Percentiles rank a stretch among this genome's conserved stretches.
These are phyloP conservation scores for Drosophila dunni DNA, from an alignment of 1,140 invertebrate genomes.

Conservation along the genomic window DNA sequence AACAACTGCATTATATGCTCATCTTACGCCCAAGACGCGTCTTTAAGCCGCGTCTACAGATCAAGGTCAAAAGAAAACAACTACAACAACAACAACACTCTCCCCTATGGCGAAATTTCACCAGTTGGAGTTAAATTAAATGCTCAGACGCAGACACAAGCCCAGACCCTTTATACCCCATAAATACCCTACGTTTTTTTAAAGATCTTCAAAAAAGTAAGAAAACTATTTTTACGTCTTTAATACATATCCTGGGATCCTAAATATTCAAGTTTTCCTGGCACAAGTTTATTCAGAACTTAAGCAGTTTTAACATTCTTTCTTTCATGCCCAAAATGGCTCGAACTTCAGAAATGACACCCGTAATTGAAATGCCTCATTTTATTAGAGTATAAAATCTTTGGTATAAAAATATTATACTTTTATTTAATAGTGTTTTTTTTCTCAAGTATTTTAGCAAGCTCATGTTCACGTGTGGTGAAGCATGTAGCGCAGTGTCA, in stretches of 20 bases:
- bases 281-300: too few species aligned
- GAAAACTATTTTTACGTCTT: too few species aligned
- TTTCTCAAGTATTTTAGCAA: slow-evolving; percentile 12
- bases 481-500: slow-evolving; percentile 23
- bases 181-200: background rate
- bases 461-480: slow-evolving; percentile 37
- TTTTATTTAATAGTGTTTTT: slow-evolving; percentile 14
- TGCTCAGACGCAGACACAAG: slow-evolving; percentile 5
- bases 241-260: too few species aligned
- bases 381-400: background rate
- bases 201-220: too few species aligned
- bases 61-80: slow-evolving; percentile 58
- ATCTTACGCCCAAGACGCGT: slow-evolving; percentile 23
- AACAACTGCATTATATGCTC: slow-evolving; percentile 46
- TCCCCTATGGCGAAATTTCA: slow-evolving; percentile 54
- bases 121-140: slow-evolving; percentile 47
- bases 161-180: background rate
- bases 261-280: too few species aligned
- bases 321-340: too few species aligned
- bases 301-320: too few species aligned
- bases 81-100: slow-evolving; percentile 13
- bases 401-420: background rate
- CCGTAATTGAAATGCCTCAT: too few species aligned
- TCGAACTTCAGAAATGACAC: too few species aligned
- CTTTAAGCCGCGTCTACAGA: slow-evolving; percentile 41